Evolutionary conservation across 2,113 vertebrate genomes (phyloP), one percentile per base, ranked within the genome.

Genomic region (Psittacula cyanocephala): DNA sequence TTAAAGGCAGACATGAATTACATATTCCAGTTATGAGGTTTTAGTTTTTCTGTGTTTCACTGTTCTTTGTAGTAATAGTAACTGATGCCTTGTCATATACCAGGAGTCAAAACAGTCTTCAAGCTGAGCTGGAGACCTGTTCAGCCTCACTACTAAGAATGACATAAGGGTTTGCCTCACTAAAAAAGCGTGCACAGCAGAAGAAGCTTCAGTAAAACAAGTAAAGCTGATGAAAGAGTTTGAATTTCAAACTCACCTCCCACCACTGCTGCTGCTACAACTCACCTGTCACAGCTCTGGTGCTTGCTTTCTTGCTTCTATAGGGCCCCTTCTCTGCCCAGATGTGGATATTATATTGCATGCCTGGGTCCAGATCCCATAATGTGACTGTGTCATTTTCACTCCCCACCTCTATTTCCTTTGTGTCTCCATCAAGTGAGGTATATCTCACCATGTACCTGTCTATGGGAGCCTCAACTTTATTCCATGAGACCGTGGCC

Each of bases 361-460:
- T 78, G 9, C 98, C 98, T 14, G 98, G 98, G 82, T 91, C 98
- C 92, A 99, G 96, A 64, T 88, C 95, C 25, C 82, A 96, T 88
- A 98, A 95, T 57, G 62, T 89, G 14, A 98, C 85, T 57, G 72
- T 95, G 39, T 44, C 93, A 83, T 93, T 97, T 47, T 98, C 97
- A 90, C 98, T 96, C 37, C 82, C 95, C 35, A 98, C 93, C 2
- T 86, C 86, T 37, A 98, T 91, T 83, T 98, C 97, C 81, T 47
- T 93, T 88, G 93, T 96, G 71, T 97, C 97, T 68, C 98, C 98
- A 9, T 96, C 98, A 13, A 96, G 89, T 7, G 98, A 98, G 37
- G 96, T 96, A 96, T 98, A 99, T 89, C 95, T 98, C 88, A 99
- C 89, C 93, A 98, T 84, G 76, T 99, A 99, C 69, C 96, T 98